Evolutionary conservation across 2,797 vertebrate species (phyloP), one percentile per base, ranked within the genome.

Genomic region (Spea hammondii): DNA sequence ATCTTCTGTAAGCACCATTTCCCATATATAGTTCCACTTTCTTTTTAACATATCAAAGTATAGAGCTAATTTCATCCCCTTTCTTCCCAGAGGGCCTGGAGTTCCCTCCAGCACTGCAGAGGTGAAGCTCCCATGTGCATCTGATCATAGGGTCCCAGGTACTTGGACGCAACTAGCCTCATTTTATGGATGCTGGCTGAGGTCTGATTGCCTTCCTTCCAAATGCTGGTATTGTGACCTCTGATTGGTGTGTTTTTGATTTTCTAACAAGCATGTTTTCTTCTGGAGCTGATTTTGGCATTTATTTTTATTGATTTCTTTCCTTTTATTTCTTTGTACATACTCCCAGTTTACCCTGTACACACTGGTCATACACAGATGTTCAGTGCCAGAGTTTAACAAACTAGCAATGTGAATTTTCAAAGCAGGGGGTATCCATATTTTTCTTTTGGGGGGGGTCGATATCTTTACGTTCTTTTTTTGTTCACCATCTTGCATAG

Each of bases 251-350:
- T 71, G 73, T 65, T 76, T 80, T 65, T 80, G 50, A 80, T 80
- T 80, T 80, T 66, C 14, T 17, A 62, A 49, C 73, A 55, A 77
- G 60, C 72, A 74, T 75, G 66, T 55, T 80, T 69, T 80, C 45
- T 70, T 70, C 65, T 75, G 65, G 54, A 64, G 62, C 14, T 47
- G 72, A 80, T 75, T 32, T 80, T 70, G 73, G 60, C 44, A 32
- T 70, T n/a, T 44, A 5, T 64, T 44, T 62, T 60, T 79, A 74
- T 72, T 62, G 54, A 46, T 46, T 72, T 53, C n/a, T 59, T 59
- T 14, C 44, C 11, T 7, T 17, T 72, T 11, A 14, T 45, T 72
- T 49, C 46, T 72, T 72, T 14, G n/a, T 12, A 9, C 55, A 13
- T 59, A 11, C 6, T 53, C 51, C 10, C 51, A 53, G 51, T 53